phyloP scores from a whole-genome alignment of 2,113 vertebrate species.

The Oncorhynchus tshawytscha region DNA sequence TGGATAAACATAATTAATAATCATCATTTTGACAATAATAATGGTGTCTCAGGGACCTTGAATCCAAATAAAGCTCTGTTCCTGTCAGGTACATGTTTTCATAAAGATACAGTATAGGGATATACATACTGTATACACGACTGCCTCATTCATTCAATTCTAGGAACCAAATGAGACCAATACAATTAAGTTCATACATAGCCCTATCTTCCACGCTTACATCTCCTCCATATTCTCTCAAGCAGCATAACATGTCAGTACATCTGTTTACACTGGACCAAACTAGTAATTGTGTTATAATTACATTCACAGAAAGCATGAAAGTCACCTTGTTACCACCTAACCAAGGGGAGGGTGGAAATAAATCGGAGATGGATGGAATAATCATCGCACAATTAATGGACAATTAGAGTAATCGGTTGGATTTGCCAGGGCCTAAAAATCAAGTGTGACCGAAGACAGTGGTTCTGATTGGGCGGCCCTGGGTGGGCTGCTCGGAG shows the following conservation, averaged over 20 bases:
- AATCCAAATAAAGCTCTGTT: no score
- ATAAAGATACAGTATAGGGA: no score
- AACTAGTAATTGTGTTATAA: conserved; percentile 51
- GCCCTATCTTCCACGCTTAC: background rate
- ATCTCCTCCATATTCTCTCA: background rate
- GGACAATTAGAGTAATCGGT: conserved; percentile 49
- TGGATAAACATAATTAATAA: no score
- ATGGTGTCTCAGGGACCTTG: no score
- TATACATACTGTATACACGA: no score
- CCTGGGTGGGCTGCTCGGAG: background rate
- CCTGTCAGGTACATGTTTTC: no score
- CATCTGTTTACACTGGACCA: conserved; percentile 38
- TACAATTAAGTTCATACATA: background rate
- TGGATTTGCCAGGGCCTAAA: conserved; percentile 30
- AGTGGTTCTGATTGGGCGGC: conserved; percentile 9
- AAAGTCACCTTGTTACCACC: conserved; percentile 51
- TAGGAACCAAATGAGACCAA: background rate
- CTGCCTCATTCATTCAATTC: no score
- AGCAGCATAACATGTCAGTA: conserved; percentile 33
- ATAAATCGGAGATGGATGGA: conserved; percentile 33
- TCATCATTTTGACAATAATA: no score
- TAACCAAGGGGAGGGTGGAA: conserved; percentile 11
- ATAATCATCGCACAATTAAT: conserved; percentile 45
- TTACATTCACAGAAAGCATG: conserved; percentile 49
- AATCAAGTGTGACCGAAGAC: conserved; percentile 44